Conservation (phyloP, 2,113 vertebrate genomes). For the Asarcornis scutulata region DNA sequence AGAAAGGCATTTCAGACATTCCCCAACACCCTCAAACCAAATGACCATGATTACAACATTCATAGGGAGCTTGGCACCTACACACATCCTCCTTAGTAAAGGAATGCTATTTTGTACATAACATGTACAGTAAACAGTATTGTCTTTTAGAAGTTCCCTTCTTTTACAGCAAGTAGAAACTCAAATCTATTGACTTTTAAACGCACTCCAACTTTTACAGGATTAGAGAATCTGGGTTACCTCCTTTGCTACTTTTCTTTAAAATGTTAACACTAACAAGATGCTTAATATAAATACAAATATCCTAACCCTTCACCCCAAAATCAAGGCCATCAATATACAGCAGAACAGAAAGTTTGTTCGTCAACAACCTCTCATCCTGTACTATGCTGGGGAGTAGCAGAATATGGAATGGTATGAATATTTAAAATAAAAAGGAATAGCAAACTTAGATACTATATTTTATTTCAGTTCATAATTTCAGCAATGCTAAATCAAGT, state of each 20-base stretch:
- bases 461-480: not conserved
- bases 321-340: not conserved
- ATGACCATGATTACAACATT: not conserved
- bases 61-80: not conserved
- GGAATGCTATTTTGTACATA: not conserved
- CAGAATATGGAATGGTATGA: not conserved
- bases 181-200: not conserved
- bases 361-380: not conserved
- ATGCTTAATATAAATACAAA: not conserved
- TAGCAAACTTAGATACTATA: not conserved
- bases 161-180: not conserved
- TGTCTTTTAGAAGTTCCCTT: not conserved
- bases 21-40: not conserved
- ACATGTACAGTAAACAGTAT: not conserved
- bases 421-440: not conserved
- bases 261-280: not conserved
- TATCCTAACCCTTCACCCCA: not conserved
- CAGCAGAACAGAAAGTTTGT: not conserved
- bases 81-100: not conserved
- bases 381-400: not conserved
- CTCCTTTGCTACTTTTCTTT: not conserved
- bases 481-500: not conserved
- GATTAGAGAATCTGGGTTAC: not conserved
- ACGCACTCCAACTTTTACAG: not conserved
- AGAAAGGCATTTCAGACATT: conserved; percentile 16